Percentiles rank a stretch among this genome's conserved stretches.
Conservation (phyloP, 2,797 vertebrate genomes). For the Sebastes iracundus region DNA sequence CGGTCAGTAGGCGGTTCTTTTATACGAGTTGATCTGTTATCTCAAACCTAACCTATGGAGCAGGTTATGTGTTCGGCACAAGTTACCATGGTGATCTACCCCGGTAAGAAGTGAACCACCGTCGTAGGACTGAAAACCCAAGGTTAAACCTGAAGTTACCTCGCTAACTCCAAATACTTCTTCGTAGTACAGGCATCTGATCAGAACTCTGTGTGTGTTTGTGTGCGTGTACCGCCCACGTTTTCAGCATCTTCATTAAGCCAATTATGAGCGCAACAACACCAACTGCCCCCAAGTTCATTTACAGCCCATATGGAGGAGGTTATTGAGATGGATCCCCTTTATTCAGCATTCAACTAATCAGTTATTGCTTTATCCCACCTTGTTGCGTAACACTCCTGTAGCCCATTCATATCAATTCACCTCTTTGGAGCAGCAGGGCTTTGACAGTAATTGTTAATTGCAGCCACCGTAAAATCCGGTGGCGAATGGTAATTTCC, state of each 20-base stretch:
- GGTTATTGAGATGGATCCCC: constrained; percentile 35
- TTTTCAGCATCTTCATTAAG: constrained; percentile 22
- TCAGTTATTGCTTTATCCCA: constrained; percentile 43
- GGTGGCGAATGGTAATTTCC: constrained; percentile 62
- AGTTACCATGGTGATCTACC: too few species aligned
- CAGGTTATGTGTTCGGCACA: too few species aligned
- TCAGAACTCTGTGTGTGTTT: neutral
- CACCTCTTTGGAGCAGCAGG: constrained; percentile 53
- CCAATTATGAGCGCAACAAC: neutral
- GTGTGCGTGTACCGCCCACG: neutral
- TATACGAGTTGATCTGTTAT: too few species aligned
- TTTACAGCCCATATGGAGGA: constrained; percentile 43
- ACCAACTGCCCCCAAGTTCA: constrained; percentile 24
- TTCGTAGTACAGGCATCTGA: neutral
- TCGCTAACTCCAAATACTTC: too few species aligned
- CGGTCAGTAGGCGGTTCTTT: too few species aligned
- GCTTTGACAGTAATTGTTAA: constrained; percentile 74
- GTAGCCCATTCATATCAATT: constrained; percentile 49
- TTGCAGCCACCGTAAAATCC: constrained; percentile 65
- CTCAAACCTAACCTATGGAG: too few species aligned
- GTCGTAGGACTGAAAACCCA: too few species aligned
- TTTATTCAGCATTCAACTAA: constrained; percentile 40
- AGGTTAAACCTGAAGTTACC: too few species aligned
- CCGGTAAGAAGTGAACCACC: too few species aligned
- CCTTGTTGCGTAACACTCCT: constrained; percentile 33